Conservation (phyloP, 2,888 invertebrate genomes). For the Crocallis elinguaria region DNA sequence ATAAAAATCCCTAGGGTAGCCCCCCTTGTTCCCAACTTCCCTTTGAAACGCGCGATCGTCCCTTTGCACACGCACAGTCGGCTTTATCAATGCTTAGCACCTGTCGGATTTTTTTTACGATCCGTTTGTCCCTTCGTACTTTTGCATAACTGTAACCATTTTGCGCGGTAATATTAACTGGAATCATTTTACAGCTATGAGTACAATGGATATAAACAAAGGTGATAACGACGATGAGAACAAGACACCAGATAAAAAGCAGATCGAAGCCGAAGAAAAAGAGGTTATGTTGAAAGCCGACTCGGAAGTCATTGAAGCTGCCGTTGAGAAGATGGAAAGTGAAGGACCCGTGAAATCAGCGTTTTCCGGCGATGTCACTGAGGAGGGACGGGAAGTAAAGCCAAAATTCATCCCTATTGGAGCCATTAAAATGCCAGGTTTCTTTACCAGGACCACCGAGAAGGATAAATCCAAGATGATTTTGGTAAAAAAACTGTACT, state of each 20-base stretch:
- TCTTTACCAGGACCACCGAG: slow-evolving; percentile 91
- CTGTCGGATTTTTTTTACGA: slow-evolving; percentile 19
- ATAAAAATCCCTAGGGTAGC: too few relatives aligned
- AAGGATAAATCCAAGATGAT: slow-evolving; percentile 89
- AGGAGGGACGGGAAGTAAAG: slow-evolving; percentile 90
- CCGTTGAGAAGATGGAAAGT: slow-evolving; percentile 74
- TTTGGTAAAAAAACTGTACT: too few relatives aligned
- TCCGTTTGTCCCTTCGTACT: slow-evolving; percentile 2
- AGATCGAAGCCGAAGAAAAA: slow-evolving; percentile 87
- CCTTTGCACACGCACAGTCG: too few relatives aligned
- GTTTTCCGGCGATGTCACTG: slow-evolving; percentile 82
- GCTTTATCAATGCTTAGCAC: too few relatives aligned
- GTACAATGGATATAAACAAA: slow-evolving; percentile 71
- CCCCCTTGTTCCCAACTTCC: slow-evolving; percentile 29
- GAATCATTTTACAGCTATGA: slow-evolving; percentile 51
- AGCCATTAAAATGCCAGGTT: slow-evolving; percentile 94
- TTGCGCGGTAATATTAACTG: slow-evolving; percentile 2
- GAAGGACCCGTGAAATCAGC: slow-evolving; percentile 81
- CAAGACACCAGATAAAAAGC: slow-evolving; percentile 86
- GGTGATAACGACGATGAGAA: slow-evolving; percentile 68
- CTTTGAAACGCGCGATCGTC: slow-evolving; percentile 21
- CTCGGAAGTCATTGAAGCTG: slow-evolving; percentile 77
- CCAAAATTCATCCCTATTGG: slow-evolving; percentile 94
- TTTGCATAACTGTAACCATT: not conserved
- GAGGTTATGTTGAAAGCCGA: slow-evolving; percentile 86